Evolutionary conservation across 2,113 vertebrate species (phyloP).

Genomic region (Poeciliopsis occidentalis): DNA sequence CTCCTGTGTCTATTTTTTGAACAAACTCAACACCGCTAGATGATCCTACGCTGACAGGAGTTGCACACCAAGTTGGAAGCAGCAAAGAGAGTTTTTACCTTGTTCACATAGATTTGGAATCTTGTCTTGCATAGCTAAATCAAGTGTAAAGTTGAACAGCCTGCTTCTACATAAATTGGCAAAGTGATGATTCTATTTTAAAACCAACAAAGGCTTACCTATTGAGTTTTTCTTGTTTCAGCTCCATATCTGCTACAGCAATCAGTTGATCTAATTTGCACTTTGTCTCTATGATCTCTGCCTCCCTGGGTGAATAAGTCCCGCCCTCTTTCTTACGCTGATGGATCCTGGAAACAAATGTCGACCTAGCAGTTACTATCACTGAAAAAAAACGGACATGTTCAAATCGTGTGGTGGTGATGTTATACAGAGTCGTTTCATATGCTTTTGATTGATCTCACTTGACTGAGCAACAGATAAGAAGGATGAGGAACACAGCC

Average conservation of each 20-base stretch:
- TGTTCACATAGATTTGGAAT: conserved; percentile 50
- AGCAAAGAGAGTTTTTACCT: conserved; percentile 37
- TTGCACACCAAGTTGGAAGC: conserved; percentile 31
- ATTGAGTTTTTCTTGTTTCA: conserved; percentile 95
- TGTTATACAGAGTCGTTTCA: not conserved
- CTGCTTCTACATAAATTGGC: not conserved
- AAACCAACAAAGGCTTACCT: conserved; percentile 82
- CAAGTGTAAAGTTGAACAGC: conserved; percentile 27
- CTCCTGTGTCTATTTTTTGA: conserved; percentile 58
- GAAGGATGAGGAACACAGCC: conserved; percentile 86
- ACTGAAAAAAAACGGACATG: not conserved
- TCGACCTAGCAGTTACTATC: not conserved
- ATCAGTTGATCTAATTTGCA: conserved; percentile 97
- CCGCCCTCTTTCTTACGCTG: conserved; percentile 96
- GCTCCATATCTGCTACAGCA: conserved; percentile 93
- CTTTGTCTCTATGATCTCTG: conserved; percentile 97
- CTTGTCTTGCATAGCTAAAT: conserved; percentile 37
- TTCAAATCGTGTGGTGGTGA: not conserved
- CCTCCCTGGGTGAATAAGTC: conserved; percentile 94
- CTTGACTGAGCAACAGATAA: conserved; percentile 92
- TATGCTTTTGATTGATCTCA: conserved; percentile 66
- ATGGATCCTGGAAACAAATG: conserved; percentile 82
- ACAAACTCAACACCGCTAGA: conserved; percentile 43
- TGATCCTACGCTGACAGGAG: conserved; percentile 44
- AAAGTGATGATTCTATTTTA: conserved; percentile 8